Base-by-base conservation (phyloP, 1,140 invertebrate genomes). In the Berghia stephanieae region DNA sequence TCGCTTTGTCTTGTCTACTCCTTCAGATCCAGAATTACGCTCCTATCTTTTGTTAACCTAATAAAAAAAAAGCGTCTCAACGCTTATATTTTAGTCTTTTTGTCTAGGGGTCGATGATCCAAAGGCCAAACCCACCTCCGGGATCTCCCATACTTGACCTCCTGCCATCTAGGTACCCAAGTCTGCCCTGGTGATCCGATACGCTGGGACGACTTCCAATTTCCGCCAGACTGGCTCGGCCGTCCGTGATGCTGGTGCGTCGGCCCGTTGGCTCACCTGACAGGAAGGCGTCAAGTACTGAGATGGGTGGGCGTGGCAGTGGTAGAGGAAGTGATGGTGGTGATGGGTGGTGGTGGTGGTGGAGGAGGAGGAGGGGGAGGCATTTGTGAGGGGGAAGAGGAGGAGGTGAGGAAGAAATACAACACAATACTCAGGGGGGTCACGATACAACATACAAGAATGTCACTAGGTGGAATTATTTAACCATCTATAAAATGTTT, bases 231-330 rank as follows among this genome's bases (percentile, higher is more conserved):
- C 78, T 69, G 78, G 80, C 24, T 3, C 16, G 74, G 21, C 66
- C 77, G 69, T 79, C 80, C 43, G 42, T 79, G 55, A 75, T 79
- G 78, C 75, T 83, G 80, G 69, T 79, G 31, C 49, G 80, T 69
- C 44, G 77, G 8, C 60, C 74, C 3, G 74, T 44, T 3, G 68
- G 38, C 3, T 76, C 74, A n/a, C 69, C 69, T 60, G 34, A 16
- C 13, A 68, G 24, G 27, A 68, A 6, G 57, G 27, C 27, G 27
- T 10, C 8, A 21, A 16, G 27, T 10, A 16, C 57, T 16, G 10
- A 63, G 57, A 31, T 27, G 10, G 27, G 13, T 16, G 27, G 27
- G 10, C 27, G 27, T 21, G 27, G 27, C 27, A 63, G 27, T 16
- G 27, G 8, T 16, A 10, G 57, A 16, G 27, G 27, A 8, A 63